These are phyloP conservation scores for Meloidogyne hapla DNA, from an alignment of 1,140 invertebrate species.

Conservation along the genomic window DNA sequence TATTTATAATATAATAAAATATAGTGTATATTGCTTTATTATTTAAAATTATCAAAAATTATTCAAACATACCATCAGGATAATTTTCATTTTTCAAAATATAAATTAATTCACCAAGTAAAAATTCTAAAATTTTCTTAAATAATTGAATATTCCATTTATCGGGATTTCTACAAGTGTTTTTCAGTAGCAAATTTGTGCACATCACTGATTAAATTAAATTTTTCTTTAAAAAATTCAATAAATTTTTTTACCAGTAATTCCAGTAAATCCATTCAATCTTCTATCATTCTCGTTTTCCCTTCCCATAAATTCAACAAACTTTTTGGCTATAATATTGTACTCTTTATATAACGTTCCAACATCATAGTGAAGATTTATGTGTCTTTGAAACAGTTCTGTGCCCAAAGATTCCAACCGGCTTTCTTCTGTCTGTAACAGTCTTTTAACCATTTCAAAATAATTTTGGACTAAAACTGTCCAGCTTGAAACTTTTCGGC, in stretches of 20 bases:
- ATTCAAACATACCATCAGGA: background rate
- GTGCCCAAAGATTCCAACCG: background rate
- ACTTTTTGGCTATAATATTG: slow-evolving; percentile 16
- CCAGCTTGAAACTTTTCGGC: slow-evolving; percentile 19
- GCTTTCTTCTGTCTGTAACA: background rate
- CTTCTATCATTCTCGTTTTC: background rate
- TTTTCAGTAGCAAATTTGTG: slow-evolving; percentile 12
- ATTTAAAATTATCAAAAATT: no score
- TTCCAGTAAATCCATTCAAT: slow-evolving; percentile 22
- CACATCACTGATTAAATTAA: background rate
- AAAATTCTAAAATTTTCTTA: slow-evolving; percentile 12
- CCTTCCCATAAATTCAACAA: slow-evolving; percentile 16
- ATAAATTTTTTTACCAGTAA: slow-evolving; percentile 11
- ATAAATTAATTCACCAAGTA: slow-evolving; percentile 15
- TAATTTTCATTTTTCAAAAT: background rate
- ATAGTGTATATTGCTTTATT: no score
- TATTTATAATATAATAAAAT: no score
- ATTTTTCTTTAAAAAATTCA: background rate
- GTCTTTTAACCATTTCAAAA: slow-evolving; percentile 22
- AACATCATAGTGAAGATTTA: slow-evolving; percentile 9
- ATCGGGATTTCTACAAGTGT: background rate
- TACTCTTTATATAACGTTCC: slow-evolving; percentile 16
- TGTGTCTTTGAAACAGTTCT: slow-evolving; percentile 3
- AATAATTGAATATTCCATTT: slow-evolving; percentile 17
- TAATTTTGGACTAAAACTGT: slow-evolving; percentile 19